These are phyloP conservation scores for Luehdorfia chinensis DNA, from an alignment of 1,140 invertebrate species.

Conservation along the genomic window DNA sequence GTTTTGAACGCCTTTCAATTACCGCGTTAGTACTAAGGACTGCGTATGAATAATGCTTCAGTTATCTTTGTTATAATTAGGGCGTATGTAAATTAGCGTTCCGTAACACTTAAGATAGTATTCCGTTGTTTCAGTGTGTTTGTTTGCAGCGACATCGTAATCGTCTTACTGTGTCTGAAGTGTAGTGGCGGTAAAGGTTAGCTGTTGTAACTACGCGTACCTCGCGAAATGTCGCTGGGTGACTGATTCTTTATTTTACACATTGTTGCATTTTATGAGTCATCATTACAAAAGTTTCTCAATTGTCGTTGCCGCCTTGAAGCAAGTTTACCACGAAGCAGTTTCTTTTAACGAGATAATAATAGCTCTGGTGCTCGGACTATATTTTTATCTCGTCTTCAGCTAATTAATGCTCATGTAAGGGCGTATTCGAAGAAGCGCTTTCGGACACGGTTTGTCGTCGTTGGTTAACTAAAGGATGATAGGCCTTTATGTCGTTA, in stretches of 20 bases:
- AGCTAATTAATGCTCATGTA: slow-evolving; percentile 10
- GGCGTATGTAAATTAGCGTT: slow-evolving; percentile 14
- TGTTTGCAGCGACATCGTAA: slow-evolving; percentile 13
- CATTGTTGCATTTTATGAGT: slow-evolving; percentile 55
- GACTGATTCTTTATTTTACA: slow-evolving; percentile 56
- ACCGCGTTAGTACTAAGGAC: slow-evolving; percentile 11
- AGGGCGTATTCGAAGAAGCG: slow-evolving; percentile 4
- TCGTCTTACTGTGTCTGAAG: neutral
- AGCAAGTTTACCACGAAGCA: slow-evolving; percentile 9
- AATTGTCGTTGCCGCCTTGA: slow-evolving; percentile 8
- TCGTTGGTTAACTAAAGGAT: neutral
- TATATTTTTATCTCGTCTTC: slow-evolving; percentile 12
- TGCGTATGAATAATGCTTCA: slow-evolving; percentile 8
- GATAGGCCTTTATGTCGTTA: slow-evolving; percentile 1
- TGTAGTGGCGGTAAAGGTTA: slow-evolving; percentile 26
- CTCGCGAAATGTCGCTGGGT: slow-evolving; percentile 59
- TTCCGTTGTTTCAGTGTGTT: slow-evolving; percentile 14
- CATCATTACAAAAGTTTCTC: slow-evolving; percentile 32
- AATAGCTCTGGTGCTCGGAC: neutral
- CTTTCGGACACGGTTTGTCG: slow-evolving; percentile 1
- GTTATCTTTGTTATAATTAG: slow-evolving; percentile 18
- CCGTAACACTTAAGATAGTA: slow-evolving; percentile 14
- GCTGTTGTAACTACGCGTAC: slow-evolving; percentile 27
- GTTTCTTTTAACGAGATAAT: slow-evolving; percentile 16
- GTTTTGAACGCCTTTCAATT: slow-evolving; percentile 11